Base-by-base conservation (phyloP, 64 coral and sea anemone genomes). In the Dendrophyllia cribrosa region DNA sequence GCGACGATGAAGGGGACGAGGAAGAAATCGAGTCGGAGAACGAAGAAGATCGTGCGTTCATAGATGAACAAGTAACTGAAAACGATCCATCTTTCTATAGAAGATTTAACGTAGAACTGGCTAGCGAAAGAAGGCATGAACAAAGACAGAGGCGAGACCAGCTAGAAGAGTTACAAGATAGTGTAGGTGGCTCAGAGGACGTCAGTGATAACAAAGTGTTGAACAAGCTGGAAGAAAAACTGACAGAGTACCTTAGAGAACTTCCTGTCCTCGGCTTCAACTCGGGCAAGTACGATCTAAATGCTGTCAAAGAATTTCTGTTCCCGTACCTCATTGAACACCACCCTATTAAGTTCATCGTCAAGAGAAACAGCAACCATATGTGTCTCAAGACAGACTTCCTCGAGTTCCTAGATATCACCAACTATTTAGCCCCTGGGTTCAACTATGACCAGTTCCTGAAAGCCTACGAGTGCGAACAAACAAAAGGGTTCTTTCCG, bases 181-280 rank as follows among this genome's bases (percentile, higher is more conserved):
- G 17, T 2, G 17, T 67, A 7, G 17, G 17, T n/a, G 19, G 64
- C 0, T 5, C 17, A 67, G 64, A 17, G 20, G 15, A 67, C 17
- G 20, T 17, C 19, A 67, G 64, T 67, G 64, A 67, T 7, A 67
- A 67, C 64, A 67, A 67, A 67, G 19, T n/a, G 3, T 7, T 67
- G 17, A 67, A 3, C 64, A 20, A 67, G 3, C 8, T 22, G 3
- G 6, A 7, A 21, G 5, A 67, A 67, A 67, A 67, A 67, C 64
- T 67, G 64, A 67, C 17, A 13, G 73, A 24, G 4, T 83, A 83
- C 26, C 26, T 83, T 3, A 43, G 65, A 83, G 79, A 83, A 62
- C n/a, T 83, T 17, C 79, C 79, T 1, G 79, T 83, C 22, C 17
- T 83, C 4, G 79, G 79, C 14, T 83, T 83, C 59, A 66, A 83